These are phyloP conservation scores for Octomys mimax DNA, from an alignment of 2,797 vertebrate genomes.

Conservation along the genomic window DNA sequence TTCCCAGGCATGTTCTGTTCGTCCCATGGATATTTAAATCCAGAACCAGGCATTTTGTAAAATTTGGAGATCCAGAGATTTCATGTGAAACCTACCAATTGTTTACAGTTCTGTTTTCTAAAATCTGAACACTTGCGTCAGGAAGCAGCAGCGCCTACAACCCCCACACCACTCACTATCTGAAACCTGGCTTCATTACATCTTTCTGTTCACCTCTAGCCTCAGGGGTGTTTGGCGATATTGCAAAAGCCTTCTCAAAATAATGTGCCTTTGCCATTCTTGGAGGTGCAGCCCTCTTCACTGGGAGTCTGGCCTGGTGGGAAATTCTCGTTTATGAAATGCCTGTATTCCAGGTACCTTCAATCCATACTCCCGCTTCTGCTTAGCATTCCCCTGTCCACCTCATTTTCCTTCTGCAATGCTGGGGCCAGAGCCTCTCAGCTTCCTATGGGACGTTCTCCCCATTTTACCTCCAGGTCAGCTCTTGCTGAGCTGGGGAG, in stretches of 20 bases:
- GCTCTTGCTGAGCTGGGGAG: background rate
- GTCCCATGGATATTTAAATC: background rate
- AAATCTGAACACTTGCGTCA: background rate
- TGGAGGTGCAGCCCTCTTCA: background rate
- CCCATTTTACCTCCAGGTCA: background rate
- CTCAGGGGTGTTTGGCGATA: background rate
- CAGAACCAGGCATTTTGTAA: background rate
- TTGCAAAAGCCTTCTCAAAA: background rate
- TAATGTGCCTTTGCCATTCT: background rate
- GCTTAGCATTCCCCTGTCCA: background rate
- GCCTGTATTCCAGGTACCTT: background rate
- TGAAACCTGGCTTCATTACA: background rate
- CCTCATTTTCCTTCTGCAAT: background rate
- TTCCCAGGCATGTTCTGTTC: background rate
- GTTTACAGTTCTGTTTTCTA: background rate
- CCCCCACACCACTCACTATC: background rate
- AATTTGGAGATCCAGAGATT: background rate
- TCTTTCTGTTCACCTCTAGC: background rate
- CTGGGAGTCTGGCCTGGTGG: background rate
- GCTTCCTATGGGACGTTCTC: too few relatives aligned
- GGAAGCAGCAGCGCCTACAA: background rate
- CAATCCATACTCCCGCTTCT: background rate
- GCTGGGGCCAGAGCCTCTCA: background rate
- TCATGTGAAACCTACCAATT: background rate
- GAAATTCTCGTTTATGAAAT: background rate